Evolutionary conservation across 2,797 vertebrate species (phyloP), one percentile per base, ranked within the genome.

Genomic region (Leuciscus waleckii): DNA sequence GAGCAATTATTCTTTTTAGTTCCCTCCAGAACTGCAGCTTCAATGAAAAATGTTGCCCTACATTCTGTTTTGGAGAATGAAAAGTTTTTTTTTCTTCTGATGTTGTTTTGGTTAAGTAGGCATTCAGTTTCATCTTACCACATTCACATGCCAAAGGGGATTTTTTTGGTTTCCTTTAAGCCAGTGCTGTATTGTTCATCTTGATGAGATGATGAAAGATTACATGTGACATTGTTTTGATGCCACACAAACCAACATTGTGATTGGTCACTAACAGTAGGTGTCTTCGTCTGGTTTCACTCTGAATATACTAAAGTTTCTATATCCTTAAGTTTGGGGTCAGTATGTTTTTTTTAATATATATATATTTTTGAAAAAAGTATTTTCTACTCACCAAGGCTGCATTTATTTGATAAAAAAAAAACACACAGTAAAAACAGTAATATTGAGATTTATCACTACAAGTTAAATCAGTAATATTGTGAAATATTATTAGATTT

Each of bases 101-200:
- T 71, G 14, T 3, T 35, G 54, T 46, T 83, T 67, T 76, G 46
- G 11, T 56, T 83, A 29, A 65, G 13, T 13, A 1, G 11, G 29
- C 39, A 46, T 32, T 65, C 6, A 29, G 61, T 49, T 67, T 49
- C 3, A 1, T 21, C 43, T 46, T 51, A 37, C 23, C 70, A 74
- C 54, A 26, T 14, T 65, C 41, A 35, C 81, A 74, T 0, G 2
- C 1, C 67, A 56, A 23, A n/a, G 70, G 56, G 68, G 37, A 43
- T 29, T 63, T 74, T 76, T 61, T 77, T 21, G 16, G n/a, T 73
- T 73, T 73, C 3, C 17, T 32, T 82, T 23, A 61, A 58, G 39
- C 21, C 32, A 17, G 10, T 56, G 35, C 5, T 71, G 3, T 41
- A 19, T 61, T 41, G 7, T 2, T 56, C 35, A 26, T 37, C 51